Conservation (phyloP, 2,888 invertebrate genomes). For the Andrena dorsata region DNA sequence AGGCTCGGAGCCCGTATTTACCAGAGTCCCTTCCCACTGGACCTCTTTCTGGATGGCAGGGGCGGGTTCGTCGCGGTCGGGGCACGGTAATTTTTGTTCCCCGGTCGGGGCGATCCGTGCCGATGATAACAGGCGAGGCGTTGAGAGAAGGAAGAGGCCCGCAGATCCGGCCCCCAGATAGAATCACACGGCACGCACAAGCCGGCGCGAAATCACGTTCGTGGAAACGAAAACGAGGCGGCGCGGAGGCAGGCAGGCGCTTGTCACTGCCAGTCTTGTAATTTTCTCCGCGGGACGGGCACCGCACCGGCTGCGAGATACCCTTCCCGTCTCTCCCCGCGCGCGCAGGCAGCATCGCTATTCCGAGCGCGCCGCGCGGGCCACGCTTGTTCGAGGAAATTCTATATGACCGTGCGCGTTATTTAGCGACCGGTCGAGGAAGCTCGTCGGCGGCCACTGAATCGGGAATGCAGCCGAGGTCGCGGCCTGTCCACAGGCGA, state of each 20-base stretch:
- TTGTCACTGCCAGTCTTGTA: slow-evolving; percentile 55
- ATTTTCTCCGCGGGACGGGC: slow-evolving; percentile 52
- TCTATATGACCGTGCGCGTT: slow-evolving; percentile 38
- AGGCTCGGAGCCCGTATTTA: slow-evolving; percentile 43
- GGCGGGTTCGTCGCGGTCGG: slow-evolving; percentile 5
- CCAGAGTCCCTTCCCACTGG: neutral
- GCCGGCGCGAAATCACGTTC: slow-evolving; percentile 53
- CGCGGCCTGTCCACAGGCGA: slow-evolving; percentile 5
- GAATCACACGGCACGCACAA: slow-evolving; percentile 56
- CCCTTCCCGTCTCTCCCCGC: neutral
- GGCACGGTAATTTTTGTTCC: slow-evolving; percentile 43
- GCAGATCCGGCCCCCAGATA: slow-evolving; percentile 35
- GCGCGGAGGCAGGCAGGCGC: neutral
- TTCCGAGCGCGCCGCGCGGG: slow-evolving; percentile 34
- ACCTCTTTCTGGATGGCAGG: slow-evolving; percentile 5
- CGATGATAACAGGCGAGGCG: slow-evolving; percentile 44
- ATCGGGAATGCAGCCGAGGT: slow-evolving; percentile 31
- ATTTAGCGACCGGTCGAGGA: slow-evolving; percentile 37
- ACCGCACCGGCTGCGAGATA: slow-evolving; percentile 2
- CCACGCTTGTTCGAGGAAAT: slow-evolving; percentile 48
- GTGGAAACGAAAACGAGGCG: slow-evolving; percentile 57
- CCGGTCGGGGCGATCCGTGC: slow-evolving; percentile 45
- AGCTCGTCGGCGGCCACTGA: slow-evolving; percentile 14
- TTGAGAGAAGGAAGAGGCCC: neutral
- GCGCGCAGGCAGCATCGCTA: slow-evolving; percentile 30